These are phyloP conservation scores for Anser cygnoides DNA, from an alignment of 2,113 vertebrate species.

Conservation along the genomic window DNA sequence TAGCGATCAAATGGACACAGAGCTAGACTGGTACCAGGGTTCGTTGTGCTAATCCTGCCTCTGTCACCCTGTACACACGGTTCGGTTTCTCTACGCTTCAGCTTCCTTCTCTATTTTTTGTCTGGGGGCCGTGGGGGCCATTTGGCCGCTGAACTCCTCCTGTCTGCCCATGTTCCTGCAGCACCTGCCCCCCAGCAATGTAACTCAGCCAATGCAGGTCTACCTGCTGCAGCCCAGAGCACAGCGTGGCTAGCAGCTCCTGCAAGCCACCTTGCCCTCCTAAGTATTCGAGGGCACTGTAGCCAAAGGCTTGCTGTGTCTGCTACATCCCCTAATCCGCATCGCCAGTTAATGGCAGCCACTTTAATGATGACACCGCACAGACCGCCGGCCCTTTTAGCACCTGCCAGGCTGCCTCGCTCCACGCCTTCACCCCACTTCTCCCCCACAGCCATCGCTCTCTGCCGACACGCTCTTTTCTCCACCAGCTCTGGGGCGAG, in stretches of 20 bases:
- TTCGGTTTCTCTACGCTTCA: neutral
- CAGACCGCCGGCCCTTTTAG: conserved; percentile 14
- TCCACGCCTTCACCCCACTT: neutral
- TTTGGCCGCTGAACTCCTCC: neutral
- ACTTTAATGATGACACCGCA: neutral
- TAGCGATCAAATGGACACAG: neutral
- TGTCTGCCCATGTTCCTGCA: accelerated
- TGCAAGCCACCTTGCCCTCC: neutral
- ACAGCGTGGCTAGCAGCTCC: accelerated
- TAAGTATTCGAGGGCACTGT: neutral
- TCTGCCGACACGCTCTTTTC: neutral
- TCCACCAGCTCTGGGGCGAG: conserved; percentile 18
- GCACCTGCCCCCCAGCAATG: neutral
- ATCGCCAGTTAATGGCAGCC: neutral
- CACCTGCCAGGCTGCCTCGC: conserved; percentile 49
- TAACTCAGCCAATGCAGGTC: neutral
- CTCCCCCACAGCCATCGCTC: neutral
- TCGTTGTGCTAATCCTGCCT: neutral
- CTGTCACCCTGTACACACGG: neutral
- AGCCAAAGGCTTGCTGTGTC: neutral
- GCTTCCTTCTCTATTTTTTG: neutral
- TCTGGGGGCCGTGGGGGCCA: too few species aligned
- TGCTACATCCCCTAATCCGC: neutral
- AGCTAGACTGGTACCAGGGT: neutral
- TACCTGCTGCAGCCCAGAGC: neutral